Base-by-base conservation (phyloP, 2,797 vertebrate genomes). In the Malurus leucopterus region DNA sequence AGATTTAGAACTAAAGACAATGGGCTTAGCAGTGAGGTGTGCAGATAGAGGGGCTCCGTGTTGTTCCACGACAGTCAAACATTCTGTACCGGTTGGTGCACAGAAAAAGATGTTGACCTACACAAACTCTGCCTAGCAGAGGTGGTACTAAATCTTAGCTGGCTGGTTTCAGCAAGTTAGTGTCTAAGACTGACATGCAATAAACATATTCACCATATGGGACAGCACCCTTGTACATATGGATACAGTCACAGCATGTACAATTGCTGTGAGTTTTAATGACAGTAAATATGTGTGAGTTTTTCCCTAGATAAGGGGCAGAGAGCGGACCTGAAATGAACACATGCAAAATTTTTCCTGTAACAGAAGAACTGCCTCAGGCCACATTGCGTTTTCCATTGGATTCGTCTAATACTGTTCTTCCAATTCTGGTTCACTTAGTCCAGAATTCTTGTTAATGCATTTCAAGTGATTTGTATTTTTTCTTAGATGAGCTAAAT, bases 401-500 rank as follows among this genome's bases (percentile, higher is more conserved):
- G 59, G 55, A 27, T 50, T 70, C 84, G 7, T 46, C 14, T 77
- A 27, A 27, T 70, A 32, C 1, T 71, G 7, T 46, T 23, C 21
- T 75, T 69, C 30, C 34, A 53, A 1, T 78, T 90, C 51, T 87
- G 67, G 9, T 34, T 55, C 1, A 4, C 54, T 69, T 50, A 81
- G 19, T 49, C 8, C 29, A 57, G 49, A 59, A 43, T 84, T 85
- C 29, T 87, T 68, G 24, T 51, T 73, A 57, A 54, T 4, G 2
- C 47, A 27, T 88, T 86, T 84, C 36, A 78, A 72, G 59, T 71
- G 71, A 94, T 53, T 84, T 15, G 24, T 86, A 61, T 90, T 92
- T 92, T 93, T 57, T 83, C 36, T 69, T 50, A 50, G 75, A 54
- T 91, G 57, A 82, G 46, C 86, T 94, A 74, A 88, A 71, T 92